A percentile compares a stretch with the other conserved stretches of the same genome.
phyloP scores from a whole-genome alignment of 2,113 vertebrate species.

The Peromyscus maniculatus region DNA sequence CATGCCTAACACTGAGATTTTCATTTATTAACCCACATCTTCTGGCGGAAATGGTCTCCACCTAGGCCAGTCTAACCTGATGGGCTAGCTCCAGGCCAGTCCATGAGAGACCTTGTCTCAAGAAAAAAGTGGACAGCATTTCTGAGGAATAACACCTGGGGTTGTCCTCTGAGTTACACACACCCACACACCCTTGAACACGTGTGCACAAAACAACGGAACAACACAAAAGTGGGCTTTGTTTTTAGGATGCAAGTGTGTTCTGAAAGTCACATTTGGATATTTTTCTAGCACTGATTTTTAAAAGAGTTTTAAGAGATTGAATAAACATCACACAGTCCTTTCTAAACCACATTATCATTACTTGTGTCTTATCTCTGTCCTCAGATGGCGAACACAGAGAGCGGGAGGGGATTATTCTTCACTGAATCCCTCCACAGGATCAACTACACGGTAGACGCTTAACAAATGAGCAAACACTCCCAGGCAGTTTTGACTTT shows the following conservation, averaged over 20 bases:
- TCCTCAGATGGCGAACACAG: neutral
- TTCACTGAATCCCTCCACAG: neutral
- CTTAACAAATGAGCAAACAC: neutral
- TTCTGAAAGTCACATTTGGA: slow-evolving; percentile 36
- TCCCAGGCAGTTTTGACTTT: neutral
- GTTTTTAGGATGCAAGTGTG: neutral
- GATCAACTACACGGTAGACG: neutral
- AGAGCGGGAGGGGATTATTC: neutral
- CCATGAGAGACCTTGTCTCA: neutral
- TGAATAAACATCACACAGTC: neutral
- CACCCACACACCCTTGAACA: neutral
- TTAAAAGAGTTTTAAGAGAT: slow-evolving; percentile 45
- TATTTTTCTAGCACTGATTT: slow-evolving; percentile 9
- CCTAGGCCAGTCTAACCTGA: neutral
- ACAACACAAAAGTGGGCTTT: neutral
- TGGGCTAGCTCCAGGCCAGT: neutral
- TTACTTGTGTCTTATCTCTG: neutral
- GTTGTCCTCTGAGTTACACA: neutral
- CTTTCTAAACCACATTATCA: neutral
- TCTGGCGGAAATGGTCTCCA: too few relatives aligned
- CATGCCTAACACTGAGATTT: neutral
- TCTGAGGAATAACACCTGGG: neutral
- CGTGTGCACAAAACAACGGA: neutral
- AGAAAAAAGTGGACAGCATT: neutral
- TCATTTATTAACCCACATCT: neutral